Evolutionary conservation across 2,888 invertebrate species (phyloP), one percentile per base, ranked within the genome.

Genomic region (Vanessa cardui): DNA sequence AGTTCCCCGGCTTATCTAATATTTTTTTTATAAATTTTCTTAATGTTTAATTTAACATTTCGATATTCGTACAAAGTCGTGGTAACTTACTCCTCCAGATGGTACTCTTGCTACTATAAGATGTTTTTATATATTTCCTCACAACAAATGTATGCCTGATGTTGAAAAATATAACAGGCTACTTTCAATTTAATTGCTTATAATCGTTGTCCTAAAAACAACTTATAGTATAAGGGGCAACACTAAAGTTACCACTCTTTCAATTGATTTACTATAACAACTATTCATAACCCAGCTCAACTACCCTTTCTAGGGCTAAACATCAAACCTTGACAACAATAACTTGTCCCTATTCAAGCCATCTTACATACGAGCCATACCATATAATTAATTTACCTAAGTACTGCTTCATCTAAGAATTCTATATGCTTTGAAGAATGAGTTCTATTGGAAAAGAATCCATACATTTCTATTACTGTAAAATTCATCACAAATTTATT

Each of bases 381-480:
- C 72, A 71, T 74, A 75, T 69, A 74, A 74, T 83, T 80, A 81
- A 83, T 84, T 83, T 83, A 83, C 76, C 86, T 85, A 85, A 86
- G 85, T 84, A 85, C 84, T 80, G 80, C 75, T 63, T 66, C 56
- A n/a, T 66, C 71, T 72, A 72, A 72, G 64, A 64, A 52, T 67
- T 64, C 69, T 69, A 70, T 65, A 56, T 50, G 58, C 67, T 65
- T 64, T 61, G 52, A 39, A 62, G 15, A 56, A 54, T 56, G 56
- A 56, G 33, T 39, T 60, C 21, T 66, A 60, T 60, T 52, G 33
- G 60, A 66, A 66, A 60, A 60, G 15, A 66, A 66, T 54, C 60
- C 46, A 54, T 52, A 56, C 33, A 33, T 50, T 47, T 33, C 54
- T 33, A 39, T 56, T 56, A 54, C 52, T 46, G 65, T 52, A 60